A percentile compares a stretch with the other conserved stretches of the same genome.
phyloP scores from a whole-genome alignment of 2,113 vertebrate genomes.

The Oostethus manadensis region DNA sequence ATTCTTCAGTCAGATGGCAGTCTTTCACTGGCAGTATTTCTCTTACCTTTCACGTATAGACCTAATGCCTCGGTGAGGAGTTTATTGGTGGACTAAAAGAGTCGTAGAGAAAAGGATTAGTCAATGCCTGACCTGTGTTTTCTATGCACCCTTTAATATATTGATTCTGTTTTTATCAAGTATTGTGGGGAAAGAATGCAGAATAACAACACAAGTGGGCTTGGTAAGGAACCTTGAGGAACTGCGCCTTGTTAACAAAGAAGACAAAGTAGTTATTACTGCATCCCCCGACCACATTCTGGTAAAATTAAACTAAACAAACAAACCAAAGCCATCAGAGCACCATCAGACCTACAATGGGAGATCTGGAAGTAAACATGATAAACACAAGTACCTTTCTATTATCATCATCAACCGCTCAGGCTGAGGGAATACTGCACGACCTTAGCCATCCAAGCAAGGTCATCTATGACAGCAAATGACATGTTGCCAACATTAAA shows the following conservation, averaged over 20 bases:
- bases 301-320: background rate
- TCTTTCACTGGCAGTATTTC: background rate
- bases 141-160: too few relatives aligned
- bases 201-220: background rate
- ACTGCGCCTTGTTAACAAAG: background rate
- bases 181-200: too few relatives aligned
- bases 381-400: too few relatives aligned
- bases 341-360: too few relatives aligned
- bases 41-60: background rate
- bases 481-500: conserved; percentile 8
- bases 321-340: background rate
- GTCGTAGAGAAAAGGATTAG: too few relatives aligned
- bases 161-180: too few relatives aligned
- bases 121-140: too few relatives aligned
- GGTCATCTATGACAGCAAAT: conserved; percentile 20
- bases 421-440: background rate
- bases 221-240: background rate
- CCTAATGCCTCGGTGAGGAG: background rate
- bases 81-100: background rate
- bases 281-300: background rate
- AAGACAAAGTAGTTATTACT: too few relatives aligned
- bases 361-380: too few relatives aligned
- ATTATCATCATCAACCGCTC: too few relatives aligned
- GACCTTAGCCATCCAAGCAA: conserved; percentile 24
- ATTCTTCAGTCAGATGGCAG: background rate